A percentile compares a stretch with the other conserved stretches of the same genome.
These are phyloP conservation scores for Danio rerio DNA, from an alignment of 2,113 vertebrate species.

Conservation along the genomic window GRCz12tu NC_133195.1:11993501-11994000, in stretches of 20 bases:
- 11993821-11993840: constrained; percentile 69
- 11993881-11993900: constrained; percentile 80
- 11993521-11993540: too few species aligned
- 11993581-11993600: too few species aligned
- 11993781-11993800: constrained; percentile 63
- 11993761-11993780: constrained; percentile 63
- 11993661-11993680: too few species aligned
- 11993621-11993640: too few species aligned
- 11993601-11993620: too few species aligned
- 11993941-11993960: constrained; percentile 80
- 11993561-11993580: too few species aligned
- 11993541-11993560: too few species aligned
- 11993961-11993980: constrained; percentile 74
- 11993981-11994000: constrained; percentile 74
- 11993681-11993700: too few species aligned
- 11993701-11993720: too few species aligned
- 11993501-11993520: too few species aligned
- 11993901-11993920: constrained; percentile 69
- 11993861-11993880: constrained; percentile 79
- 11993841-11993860: constrained; percentile 75
- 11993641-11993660: too few species aligned
- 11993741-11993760: constrained; percentile 61
- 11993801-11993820: constrained; percentile 69
- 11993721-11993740: constrained; percentile 55
- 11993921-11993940: constrained; percentile 74